Base-by-base conservation (phyloP, 2,797 vertebrate species). In the Otolemur crassicaudatus region DNA sequence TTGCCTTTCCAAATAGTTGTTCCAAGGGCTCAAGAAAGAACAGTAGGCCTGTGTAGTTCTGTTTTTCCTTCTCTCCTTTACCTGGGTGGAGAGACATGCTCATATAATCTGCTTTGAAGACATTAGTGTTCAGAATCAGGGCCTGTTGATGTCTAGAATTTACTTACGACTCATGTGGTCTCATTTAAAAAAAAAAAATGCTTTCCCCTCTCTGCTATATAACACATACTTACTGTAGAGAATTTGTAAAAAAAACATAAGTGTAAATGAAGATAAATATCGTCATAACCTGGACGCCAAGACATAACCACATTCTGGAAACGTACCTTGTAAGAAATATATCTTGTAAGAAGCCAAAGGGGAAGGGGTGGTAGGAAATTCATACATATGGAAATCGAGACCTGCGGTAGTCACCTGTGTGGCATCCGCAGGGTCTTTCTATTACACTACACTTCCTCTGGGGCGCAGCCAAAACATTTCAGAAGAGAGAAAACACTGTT, bases 1-100 rank as follows among this genome's bases (percentile, higher is more conserved):
- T 8, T 88, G 63, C 90, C 58, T 53, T 80, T 93, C 72, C 80
- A 87, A 97, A 93, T 84, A 96, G 89, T 94, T 90, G 91, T 87
- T 96, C 46, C 20, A 67, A 95, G 60, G 12, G 22, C 75, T 93
- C 29, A 8, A 12, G 76, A 72, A 56, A 81, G 83, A 91, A 92
- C 91, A 96, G 90, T 31, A 63, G 40, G 80, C 25, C 40, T 83
- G 56, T 85, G 34, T 85, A 7, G 60, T 31, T 88, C 37, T 81
- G 2, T 40, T 34, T 46, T 49, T 63, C 63, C 65, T 13, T 79
- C 72, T 86, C 53, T 76, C 56, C 83, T 72, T 22, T 27, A 29
- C 23, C 12, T 0, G 22, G 22, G 3, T 34, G 31, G 73, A 49
- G 72, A 76, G 61, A 63, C 61, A 80, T 63, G 90, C 20, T 75